Conservation (phyloP, 2,113 vertebrate genomes). For the Orcinus orca region DNA sequence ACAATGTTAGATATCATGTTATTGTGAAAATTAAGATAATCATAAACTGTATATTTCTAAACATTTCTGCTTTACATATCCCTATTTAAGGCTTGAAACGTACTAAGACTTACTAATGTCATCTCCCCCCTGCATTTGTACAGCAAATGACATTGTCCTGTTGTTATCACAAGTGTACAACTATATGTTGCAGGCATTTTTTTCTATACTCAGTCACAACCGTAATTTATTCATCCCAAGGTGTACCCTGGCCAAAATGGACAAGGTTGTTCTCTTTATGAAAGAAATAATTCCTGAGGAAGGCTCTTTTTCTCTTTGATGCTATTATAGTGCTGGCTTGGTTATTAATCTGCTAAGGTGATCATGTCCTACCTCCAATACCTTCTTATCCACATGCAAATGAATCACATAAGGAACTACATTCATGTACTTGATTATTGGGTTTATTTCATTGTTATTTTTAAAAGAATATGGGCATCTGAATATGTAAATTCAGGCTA, state of each 20-base stretch:
- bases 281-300: slow-evolving; percentile 62
- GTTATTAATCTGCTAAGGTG: slow-evolving; percentile 5
- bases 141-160: background rate
- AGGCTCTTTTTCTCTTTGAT: slow-evolving; percentile 36
- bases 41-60: background rate
- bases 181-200: background rate
- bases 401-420: background rate
- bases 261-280: slow-evolving; percentile 33
- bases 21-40: background rate
- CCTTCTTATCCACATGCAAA: slow-evolving; percentile 13
- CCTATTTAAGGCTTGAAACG: background rate
- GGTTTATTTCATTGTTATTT: slow-evolving; percentile 45
- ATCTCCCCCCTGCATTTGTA: background rate
- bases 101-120: background rate
- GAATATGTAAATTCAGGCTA: slow-evolving; percentile 40
- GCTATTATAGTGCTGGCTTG: background rate
- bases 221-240: slow-evolving; percentile 59
- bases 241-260: slow-evolving; percentile 8
- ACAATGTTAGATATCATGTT: slow-evolving; percentile 11
- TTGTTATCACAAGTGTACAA: slow-evolving; percentile 8
- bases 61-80: background rate
- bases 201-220: background rate
- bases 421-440: slow-evolving; percentile 23
- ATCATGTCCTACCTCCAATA: slow-evolving; percentile 30
- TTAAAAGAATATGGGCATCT: slow-evolving; percentile 42